Conservation (phyloP, 2,797 vertebrate genomes). For the Neosilurus hyrtlii region DNA sequence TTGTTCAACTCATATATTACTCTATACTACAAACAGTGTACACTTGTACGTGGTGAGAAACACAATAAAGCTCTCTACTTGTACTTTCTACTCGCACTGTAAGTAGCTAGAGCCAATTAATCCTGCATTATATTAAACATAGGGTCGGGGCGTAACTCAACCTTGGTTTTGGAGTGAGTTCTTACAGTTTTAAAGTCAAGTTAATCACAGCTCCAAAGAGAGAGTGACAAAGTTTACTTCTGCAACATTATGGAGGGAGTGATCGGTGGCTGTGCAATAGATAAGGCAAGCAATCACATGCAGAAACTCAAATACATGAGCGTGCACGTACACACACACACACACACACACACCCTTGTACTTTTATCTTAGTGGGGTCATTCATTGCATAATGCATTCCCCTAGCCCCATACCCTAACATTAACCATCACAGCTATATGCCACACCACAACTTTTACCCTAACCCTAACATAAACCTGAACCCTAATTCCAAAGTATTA, state of each 20-base stretch:
- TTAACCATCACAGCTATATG: too few species aligned
- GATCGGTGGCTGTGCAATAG: constrained; percentile 13
- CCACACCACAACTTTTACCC: too few species aligned
- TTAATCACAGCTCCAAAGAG: constrained; percentile 31
- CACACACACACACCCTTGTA: background rate
- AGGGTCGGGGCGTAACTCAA: background rate
- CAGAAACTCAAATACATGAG: background rate
- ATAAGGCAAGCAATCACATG: constrained; percentile 23
- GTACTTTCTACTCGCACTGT: background rate
- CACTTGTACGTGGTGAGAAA: background rate
- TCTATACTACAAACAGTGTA: background rate
- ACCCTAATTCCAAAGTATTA: too few species aligned
- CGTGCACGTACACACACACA: background rate
- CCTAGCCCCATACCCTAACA: too few species aligned
- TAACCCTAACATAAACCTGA: too few species aligned
- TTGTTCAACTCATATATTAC: background rate
- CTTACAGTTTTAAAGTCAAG: constrained; percentile 30
- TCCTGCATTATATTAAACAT: background rate
- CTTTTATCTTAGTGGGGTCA: background rate
- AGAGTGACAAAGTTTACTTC: constrained; percentile 48
- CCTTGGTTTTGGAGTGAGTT: background rate
- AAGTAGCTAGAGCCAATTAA: background rate
- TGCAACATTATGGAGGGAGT: constrained; percentile 30
- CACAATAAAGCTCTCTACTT: background rate
- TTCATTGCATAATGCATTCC: background rate